A percentile compares a stretch with the other conserved stretches of the same genome.
These are phyloP conservation scores for Pygoscelis antarcticus DNA, from an alignment of 2,113 vertebrate species.

Conservation along the genomic window DNA sequence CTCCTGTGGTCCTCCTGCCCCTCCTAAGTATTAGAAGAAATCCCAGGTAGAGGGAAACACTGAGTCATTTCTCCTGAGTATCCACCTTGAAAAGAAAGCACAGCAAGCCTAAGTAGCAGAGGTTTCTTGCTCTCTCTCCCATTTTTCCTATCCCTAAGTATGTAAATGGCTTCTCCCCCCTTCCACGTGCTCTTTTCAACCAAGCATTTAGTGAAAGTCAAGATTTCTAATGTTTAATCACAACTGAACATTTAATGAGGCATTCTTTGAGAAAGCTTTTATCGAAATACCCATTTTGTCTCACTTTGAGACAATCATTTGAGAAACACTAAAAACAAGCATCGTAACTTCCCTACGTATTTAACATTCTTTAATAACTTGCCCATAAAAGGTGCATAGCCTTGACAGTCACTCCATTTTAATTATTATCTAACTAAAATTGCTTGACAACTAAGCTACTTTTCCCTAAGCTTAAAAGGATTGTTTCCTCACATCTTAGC, in stretches of 20 bases:
- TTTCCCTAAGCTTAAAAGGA: background rate
- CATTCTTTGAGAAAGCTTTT: background rate
- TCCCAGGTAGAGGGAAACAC: background rate
- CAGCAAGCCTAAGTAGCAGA: background rate
- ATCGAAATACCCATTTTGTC: background rate
- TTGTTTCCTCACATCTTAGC: background rate
- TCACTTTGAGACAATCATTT: background rate
- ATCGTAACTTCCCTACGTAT: background rate
- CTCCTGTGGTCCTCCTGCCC: background rate
- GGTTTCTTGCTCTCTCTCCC: background rate
- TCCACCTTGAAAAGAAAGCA: background rate
- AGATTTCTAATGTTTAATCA: background rate
- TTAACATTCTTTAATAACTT: background rate
- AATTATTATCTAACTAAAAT: background rate
- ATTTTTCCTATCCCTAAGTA: background rate
- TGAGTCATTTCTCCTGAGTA: background rate
- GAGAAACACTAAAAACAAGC: background rate
- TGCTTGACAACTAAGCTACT: background rate
- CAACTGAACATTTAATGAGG: background rate
- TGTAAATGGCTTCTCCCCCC: background rate
- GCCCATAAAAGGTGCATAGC: background rate
- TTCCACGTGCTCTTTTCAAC: background rate
- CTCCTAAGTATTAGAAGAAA: background rate
- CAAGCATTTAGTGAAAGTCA: background rate
- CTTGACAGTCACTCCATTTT: background rate